Conservation (phyloP, 2,888 invertebrate species). For the Caenorhabditis zanzibari region DNA sequence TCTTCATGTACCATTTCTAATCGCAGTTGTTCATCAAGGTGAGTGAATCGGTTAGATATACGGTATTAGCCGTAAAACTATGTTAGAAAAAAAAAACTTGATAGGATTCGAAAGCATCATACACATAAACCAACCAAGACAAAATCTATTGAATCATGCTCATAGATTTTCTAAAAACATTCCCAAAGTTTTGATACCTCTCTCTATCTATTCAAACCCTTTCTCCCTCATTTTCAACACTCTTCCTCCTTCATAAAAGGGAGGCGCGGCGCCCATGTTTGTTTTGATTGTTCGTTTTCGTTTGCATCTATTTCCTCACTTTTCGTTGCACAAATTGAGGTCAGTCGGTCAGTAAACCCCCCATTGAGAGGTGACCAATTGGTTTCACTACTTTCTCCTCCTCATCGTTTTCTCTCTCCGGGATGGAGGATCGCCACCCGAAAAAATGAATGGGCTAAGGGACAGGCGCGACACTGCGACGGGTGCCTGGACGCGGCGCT, state of each 20-base stretch:
- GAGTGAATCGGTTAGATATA: constrained; percentile 46
- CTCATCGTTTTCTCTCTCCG: constrained; percentile 27
- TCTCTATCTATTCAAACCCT: not conserved
- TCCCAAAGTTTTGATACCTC: not conserved
- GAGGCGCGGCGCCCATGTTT: constrained; percentile 31
- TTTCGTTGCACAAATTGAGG: constrained; percentile 62
- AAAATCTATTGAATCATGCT: not conserved
- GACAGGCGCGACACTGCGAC: constrained; percentile 5
- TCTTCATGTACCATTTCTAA: constrained; percentile 71
- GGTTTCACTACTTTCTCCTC: constrained; percentile 44
- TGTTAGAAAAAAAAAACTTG: not conserved
- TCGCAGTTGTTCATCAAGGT: constrained; percentile 72
- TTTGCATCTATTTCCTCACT: constrained; percentile 29
- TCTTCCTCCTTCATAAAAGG: too few species aligned
- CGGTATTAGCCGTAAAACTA: not conserved
- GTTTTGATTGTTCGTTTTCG: constrained; percentile 50
- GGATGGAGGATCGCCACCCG: constrained; percentile 26
- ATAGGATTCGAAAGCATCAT: not conserved
- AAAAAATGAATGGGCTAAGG: constrained; percentile 24
- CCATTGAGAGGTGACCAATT: constrained; percentile 38
- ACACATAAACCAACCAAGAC: constrained; percentile 24
- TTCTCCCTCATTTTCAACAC: not conserved
- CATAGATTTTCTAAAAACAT: not conserved
- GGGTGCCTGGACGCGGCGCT: constrained; percentile 55
- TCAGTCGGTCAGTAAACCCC: constrained; percentile 65